Conservation (phyloP, 2,888 invertebrate species). For the Caenorhabditis angaria region DNA sequence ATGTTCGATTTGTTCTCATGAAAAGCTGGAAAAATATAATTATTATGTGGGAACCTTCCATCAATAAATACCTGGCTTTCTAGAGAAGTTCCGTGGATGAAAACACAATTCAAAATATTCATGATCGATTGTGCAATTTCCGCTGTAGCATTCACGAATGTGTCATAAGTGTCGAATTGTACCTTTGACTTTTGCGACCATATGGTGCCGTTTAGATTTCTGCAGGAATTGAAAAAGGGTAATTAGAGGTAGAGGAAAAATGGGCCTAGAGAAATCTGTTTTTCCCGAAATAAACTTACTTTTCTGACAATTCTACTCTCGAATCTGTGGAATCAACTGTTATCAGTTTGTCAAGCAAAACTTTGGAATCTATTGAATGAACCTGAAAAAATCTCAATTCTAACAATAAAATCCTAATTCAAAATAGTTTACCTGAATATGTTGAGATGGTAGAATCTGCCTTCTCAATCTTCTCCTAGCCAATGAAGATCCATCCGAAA, state of each 20-base stretch:
- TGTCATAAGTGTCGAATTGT: slow-evolving; percentile 40
- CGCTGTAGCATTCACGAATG: slow-evolving; percentile 41
- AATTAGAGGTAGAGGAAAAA: not conserved
- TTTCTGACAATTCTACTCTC: slow-evolving; percentile 13
- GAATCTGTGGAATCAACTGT: slow-evolving; percentile 27
- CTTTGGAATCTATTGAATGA: slow-evolving; percentile 15
- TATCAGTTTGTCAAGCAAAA: not conserved
- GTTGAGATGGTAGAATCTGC: slow-evolving; percentile 43
- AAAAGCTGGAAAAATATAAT: slow-evolving; percentile 16
- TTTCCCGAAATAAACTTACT: too few species aligned
- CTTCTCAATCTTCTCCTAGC: slow-evolving; percentile 10
- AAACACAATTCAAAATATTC: slow-evolving; percentile 26
- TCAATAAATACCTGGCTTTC: slow-evolving; percentile 7
- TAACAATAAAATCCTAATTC: not conserved
- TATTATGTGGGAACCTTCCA: not conserved
- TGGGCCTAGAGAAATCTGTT: too few species aligned
- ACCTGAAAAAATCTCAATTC: slow-evolving; percentile 7
- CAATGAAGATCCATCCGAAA: not conserved
- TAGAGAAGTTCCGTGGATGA: slow-evolving; percentile 20
- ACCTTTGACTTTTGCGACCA: slow-evolving; percentile 43
- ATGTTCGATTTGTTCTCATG: slow-evolving; percentile 31
- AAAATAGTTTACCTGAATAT: slow-evolving; percentile 34
- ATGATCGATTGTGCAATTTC: slow-evolving; percentile 23
- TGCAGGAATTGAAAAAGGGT: slow-evolving; percentile 12
- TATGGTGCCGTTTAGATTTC: slow-evolving; percentile 40